Evolutionary conservation across 2,888 invertebrate genomes (phyloP).

Genomic region (Acanthopleura granulata): DNA sequence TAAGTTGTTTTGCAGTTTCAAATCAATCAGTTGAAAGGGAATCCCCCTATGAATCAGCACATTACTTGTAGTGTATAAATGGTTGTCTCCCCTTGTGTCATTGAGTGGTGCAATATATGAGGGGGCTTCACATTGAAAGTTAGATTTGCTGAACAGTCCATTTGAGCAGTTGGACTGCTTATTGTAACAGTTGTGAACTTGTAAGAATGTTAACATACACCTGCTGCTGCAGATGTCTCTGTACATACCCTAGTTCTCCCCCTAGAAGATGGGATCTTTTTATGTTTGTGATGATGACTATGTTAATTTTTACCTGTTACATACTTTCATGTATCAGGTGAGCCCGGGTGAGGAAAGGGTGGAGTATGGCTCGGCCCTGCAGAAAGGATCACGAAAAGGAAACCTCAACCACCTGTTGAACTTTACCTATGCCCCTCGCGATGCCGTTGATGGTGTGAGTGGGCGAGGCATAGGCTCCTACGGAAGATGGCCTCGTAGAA

Average conservation of each 20-base stretch:
- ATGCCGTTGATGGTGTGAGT: conserved; percentile 50
- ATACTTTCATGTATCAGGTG: no score
- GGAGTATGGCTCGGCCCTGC: conserved; percentile 87
- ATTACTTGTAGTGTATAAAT: background rate
- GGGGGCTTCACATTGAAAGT: no score
- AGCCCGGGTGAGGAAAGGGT: conserved; percentile 25
- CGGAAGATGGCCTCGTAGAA: conserved; percentile 32
- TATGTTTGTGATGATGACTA: background rate
- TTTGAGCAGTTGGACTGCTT: no score
- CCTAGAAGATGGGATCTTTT: background rate
- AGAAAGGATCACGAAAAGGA: conserved; percentile 81
- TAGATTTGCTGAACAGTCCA: no score
- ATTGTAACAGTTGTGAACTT: no score
- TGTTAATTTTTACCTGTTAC: no score
- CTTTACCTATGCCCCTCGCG: conserved; percentile 84
- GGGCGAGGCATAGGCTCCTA: conserved; percentile 34
- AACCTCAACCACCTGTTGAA: conserved; percentile 94
- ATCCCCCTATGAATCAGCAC: no score
- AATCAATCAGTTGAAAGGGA: no score
- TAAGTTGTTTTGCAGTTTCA: no score
- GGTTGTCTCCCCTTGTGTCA: conserved; percentile 4
- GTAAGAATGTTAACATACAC: no score
- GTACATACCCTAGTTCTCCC: background rate
- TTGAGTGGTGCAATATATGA: no score
- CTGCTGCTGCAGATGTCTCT: background rate